Conservation (phyloP, 2,113 vertebrate species). For the Myotis yumanensis region DNA sequence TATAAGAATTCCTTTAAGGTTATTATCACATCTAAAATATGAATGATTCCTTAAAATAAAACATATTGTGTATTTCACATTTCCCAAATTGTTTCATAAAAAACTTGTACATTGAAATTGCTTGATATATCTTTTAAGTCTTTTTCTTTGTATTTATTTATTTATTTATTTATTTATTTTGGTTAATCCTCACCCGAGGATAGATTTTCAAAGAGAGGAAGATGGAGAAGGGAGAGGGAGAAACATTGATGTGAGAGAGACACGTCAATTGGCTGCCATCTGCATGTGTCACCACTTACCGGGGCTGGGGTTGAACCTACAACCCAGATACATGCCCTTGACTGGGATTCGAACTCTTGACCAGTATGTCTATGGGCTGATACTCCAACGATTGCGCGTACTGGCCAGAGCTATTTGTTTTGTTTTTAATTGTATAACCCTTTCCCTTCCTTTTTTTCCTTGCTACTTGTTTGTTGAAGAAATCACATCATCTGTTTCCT, state of each 20-base stretch:
- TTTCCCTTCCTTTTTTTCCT: neutral
- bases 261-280: too few relatives aligned
- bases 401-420: neutral
- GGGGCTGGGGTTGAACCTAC: too few relatives aligned
- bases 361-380: too few relatives aligned
- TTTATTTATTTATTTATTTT: neutral
- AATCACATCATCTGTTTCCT: neutral
- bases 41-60: slow-evolving; percentile 5
- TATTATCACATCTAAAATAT: slow-evolving; percentile 5
- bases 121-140: neutral
- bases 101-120: neutral
- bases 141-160: neutral
- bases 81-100: slow-evolving; percentile 9
- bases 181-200: too few relatives aligned
- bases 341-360: too few relatives aligned
- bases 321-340: too few relatives aligned
- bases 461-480: neutral
- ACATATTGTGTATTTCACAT: neutral
- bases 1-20: neutral
- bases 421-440: neutral
- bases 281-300: too few relatives aligned
- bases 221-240: too few relatives aligned
- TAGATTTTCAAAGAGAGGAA: too few relatives aligned
- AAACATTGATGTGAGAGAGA: too few relatives aligned
- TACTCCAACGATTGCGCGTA: accelerated